A percentile compares a stretch with the other conserved stretches of the same genome.
Evolutionary conservation across 2,113 vertebrate species (phyloP).

Genomic region (Centropus bengalensis): DNA sequence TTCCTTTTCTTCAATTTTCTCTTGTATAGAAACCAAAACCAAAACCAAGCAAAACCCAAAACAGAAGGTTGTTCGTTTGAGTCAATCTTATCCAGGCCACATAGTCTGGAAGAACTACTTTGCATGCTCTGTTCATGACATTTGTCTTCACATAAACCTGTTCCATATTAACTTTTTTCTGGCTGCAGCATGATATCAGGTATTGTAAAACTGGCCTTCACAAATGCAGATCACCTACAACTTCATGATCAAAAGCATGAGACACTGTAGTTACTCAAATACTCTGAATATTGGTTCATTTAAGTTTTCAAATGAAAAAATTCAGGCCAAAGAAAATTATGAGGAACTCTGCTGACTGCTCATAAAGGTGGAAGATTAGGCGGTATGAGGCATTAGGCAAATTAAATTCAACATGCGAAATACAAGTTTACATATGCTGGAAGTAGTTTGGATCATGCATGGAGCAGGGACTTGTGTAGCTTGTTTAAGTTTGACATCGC

Average conservation of each 20-base stretch:
- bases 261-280: neutral
- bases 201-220: neutral
- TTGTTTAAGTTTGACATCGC: neutral
- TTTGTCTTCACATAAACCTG: neutral
- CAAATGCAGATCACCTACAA: neutral
- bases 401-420: neutral
- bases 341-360: neutral
- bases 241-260: neutral
- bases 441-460: neutral
- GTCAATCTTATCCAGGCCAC: neutral
- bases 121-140: neutral
- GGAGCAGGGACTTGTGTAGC: neutral
- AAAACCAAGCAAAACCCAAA: neutral
- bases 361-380: neutral
- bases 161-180: neutral
- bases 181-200: neutral
- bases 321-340: neutral
- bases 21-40: neutral
- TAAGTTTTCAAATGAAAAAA: neutral
- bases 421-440: neutral
- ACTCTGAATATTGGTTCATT: neutral
- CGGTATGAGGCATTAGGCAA: neutral
- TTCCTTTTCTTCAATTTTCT: neutral
- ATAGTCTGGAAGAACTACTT: neutral
- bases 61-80: neutral